A percentile compares a stretch with the other conserved stretches of the same genome.
These are phyloP conservation scores for Operophtera brumata DNA, from an alignment of 2,888 invertebrate genomes.

Conservation along the genomic window DNA sequence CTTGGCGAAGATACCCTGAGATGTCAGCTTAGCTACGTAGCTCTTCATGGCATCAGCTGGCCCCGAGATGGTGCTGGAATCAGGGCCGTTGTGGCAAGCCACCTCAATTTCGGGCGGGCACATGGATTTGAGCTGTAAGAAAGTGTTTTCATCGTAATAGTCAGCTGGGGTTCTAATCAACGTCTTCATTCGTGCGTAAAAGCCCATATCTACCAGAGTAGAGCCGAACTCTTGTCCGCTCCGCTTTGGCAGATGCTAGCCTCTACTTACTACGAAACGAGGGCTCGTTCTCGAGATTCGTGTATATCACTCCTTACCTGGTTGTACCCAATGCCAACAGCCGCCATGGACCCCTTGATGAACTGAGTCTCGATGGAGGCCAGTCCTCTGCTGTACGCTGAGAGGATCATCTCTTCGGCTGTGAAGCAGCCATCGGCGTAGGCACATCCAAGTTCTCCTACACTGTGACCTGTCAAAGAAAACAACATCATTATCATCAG, in stretches of 20 bases:
- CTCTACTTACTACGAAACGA: too few relatives aligned
- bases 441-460: conserved; percentile 96
- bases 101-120: conserved; percentile 89
- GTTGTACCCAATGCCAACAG: conserved; percentile 85
- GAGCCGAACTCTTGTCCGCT: not conserved
- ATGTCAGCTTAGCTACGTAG: conserved; percentile 84
- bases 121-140: conserved; percentile 81
- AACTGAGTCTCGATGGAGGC: conserved; percentile 86
- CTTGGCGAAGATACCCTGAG: conserved; percentile 88
- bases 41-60: conserved; percentile 84
- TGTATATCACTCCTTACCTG: conserved; percentile 55
- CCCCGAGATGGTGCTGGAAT: conserved; percentile 95
- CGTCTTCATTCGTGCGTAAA: too few relatives aligned
- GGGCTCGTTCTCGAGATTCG: too few relatives aligned
- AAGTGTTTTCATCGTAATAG: not conserved
- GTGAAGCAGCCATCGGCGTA: conserved; percentile 97
- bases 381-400: conserved; percentile 90
- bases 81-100: conserved; percentile 92
- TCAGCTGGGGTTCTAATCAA: too few relatives aligned
- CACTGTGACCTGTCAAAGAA: conserved; percentile 87
- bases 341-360: conserved; percentile 92
- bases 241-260: not conserved
- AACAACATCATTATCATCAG: too few relatives aligned
- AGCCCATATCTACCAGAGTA: too few relatives aligned
- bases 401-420: conserved; percentile 90